These are phyloP conservation scores for Eupithecia abbreviata DNA, from an alignment of 2,888 invertebrate genomes.

Conservation along the genomic window DNA sequence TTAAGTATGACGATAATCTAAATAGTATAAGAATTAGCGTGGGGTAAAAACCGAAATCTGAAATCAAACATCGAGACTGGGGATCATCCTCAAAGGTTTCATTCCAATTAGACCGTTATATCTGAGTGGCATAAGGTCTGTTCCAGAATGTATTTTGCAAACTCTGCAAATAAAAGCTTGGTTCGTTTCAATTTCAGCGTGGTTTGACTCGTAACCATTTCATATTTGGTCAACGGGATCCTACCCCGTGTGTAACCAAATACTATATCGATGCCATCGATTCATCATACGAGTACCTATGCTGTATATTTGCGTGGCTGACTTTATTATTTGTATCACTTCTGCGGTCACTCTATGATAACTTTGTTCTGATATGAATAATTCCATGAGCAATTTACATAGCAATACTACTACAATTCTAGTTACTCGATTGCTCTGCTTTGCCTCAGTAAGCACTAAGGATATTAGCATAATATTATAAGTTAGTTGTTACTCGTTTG, in stretches of 20 bases:
- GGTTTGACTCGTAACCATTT: slow-evolving; percentile 54
- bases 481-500: slow-evolving; percentile 20
- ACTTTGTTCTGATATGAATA: slow-evolving; percentile 38
- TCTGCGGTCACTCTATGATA: slow-evolving; percentile 43
- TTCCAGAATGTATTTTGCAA: slow-evolving; percentile 14
- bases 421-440: slow-evolving; percentile 26
- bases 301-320: slow-evolving; percentile 48
- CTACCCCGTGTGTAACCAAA: slow-evolving; percentile 68
- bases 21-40: neutral
- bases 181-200: slow-evolving; percentile 61
- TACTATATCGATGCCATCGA: slow-evolving; percentile 62
- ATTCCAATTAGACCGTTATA: neutral
- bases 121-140: neutral
- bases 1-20: neutral
- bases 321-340: slow-evolving; percentile 59
- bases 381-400: slow-evolving; percentile 35
- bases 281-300: slow-evolving; percentile 49
- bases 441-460: slow-evolving; percentile 22
- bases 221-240: slow-evolving; percentile 64
- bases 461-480: slow-evolving; percentile 27
- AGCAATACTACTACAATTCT: slow-evolving; percentile 21
- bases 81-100: slow-evolving; percentile 54
- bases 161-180: slow-evolving; percentile 36
- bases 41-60: neutral
- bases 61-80: slow-evolving; percentile 65